Evolutionary conservation across 2,113 vertebrate species (phyloP), one percentile per base, ranked within the genome.

Genomic region (Megalops atlanticus): DNA sequence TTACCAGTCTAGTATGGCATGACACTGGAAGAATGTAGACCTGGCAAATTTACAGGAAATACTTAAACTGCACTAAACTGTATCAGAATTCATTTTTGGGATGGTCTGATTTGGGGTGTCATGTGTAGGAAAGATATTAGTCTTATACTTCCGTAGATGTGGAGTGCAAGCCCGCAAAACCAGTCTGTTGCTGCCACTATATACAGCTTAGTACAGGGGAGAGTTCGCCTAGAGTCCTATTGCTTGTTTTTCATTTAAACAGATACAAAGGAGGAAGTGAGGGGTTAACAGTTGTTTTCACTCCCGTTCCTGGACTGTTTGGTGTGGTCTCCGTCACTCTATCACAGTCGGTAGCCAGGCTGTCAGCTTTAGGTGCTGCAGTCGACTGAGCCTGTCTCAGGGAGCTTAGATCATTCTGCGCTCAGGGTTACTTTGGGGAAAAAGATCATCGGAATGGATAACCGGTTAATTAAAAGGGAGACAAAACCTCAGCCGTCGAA

Each of bases 401-500:
- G 18, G 21, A 72, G 33, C 38, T 24, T 27, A 72, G 14, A 36
- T 39, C 35, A 39, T 72, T 72, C 70, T 16, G 24, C 38, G 70
- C 18, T 39, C 38, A 38, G 21, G 38, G 33, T 72, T 72, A 39
- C n/a, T 43, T 31, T 31, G 73, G 38, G 41, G n/a, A 47, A 54
- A 54, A 77, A 52, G 35, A 54, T 77, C 45, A 36, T 31, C 31
- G 36, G 43, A 33, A 76, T 12, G 31, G 47, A 38, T 77, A 52
- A 35, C 76, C 14, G 47, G 49, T 54, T 77, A 77, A 54, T 77
- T 52, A 77, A 77, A 77, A 38, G 31, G 15, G 16, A 38, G 33
- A 77, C n/a, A 35, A 77, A 52, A 77, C 33, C 38, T 21, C 45
- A 58, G 49, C 76, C 24, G 47, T 35, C 38, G 18, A 58, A 58